Conservation (phyloP, 1,140 invertebrate species). For the Archivesica marissinica region DNA sequence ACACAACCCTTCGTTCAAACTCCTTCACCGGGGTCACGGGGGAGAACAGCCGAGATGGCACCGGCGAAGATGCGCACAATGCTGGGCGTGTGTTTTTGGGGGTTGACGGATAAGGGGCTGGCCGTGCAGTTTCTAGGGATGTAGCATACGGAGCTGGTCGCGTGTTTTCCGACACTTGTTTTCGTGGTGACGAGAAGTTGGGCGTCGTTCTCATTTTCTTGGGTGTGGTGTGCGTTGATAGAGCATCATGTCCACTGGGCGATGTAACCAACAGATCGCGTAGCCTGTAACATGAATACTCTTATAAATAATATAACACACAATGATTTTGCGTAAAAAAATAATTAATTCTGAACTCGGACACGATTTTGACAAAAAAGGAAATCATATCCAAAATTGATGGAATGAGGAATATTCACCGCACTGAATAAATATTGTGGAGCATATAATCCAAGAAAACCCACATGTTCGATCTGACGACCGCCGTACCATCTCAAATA, state of each 20-base stretch:
- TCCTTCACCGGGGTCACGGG: slow-evolving; percentile 17
- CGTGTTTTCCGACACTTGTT: not conserved
- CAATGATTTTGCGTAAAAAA: no score
- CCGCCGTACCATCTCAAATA: no score
- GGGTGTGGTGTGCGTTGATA: not conserved
- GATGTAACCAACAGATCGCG: slow-evolving; percentile 43
- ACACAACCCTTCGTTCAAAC: slow-evolving; percentile 20
- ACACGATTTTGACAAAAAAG: no score
- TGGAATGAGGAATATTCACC: no score
- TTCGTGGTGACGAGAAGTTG: not conserved
- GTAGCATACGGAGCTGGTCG: not conserved
- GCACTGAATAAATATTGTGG: no score
- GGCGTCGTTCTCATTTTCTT: not conserved
- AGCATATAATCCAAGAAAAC: no score
- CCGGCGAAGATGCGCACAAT: no score
- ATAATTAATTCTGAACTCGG: no score
- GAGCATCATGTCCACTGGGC: slow-evolving; percentile 18
- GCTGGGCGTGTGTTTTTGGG: no score
- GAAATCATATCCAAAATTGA: no score
- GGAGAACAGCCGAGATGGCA: not conserved
- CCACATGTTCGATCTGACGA: no score
- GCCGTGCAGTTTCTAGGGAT: not conserved
- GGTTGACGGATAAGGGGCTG: not conserved
- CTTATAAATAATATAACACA: no score
- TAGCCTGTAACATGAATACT: slow-evolving; percentile 25